Evolutionary conservation across 2,888 invertebrate species (phyloP).

Genomic region (Ornithoptera alexandrae): DNA sequence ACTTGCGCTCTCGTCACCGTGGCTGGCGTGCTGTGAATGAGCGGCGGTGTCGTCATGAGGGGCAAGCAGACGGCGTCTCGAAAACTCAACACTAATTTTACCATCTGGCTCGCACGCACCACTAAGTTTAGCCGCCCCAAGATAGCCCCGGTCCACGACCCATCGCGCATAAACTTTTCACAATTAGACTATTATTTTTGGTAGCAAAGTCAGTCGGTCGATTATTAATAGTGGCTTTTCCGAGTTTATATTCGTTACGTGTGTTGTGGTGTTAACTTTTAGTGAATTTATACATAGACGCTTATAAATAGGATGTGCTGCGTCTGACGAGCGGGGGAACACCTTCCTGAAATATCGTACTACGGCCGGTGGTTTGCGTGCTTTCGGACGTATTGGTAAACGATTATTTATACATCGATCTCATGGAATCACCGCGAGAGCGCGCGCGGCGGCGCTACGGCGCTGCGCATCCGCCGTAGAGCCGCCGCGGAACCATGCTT

Average conservation of each 20-base stretch:
- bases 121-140: slow-evolving; percentile 81
- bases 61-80: slow-evolving; percentile 75
- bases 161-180: slow-evolving; percentile 81
- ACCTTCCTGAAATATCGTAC: slow-evolving; percentile 81
- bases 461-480: slow-evolving; percentile 21
- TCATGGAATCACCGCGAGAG: slow-evolving; percentile 55
- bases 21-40: slow-evolving; percentile 67
- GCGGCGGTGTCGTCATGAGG: slow-evolving; percentile 69
- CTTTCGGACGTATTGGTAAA: slow-evolving; percentile 79
- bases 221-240: slow-evolving; percentile 82
- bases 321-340: slow-evolving; percentile 80
- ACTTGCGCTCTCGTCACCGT: slow-evolving; percentile 53
- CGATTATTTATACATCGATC: slow-evolving; percentile 79
- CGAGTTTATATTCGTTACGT: slow-evolving; percentile 81
- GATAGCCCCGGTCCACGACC: slow-evolving; percentile 80
- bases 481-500: slow-evolving; percentile 18
- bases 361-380: slow-evolving; percentile 76
- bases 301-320: slow-evolving; percentile 81
- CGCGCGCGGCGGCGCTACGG: slow-evolving; percentile 42
- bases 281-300: slow-evolving; percentile 81
- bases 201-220: slow-evolving; percentile 81
- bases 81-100: slow-evolving; percentile 75
- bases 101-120: slow-evolving; percentile 78
- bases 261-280: slow-evolving; percentile 81
- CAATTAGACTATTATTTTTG: slow-evolving; percentile 82